Evolutionary conservation across 2,113 vertebrate genomes (phyloP), one percentile per base, ranked within the genome.

Genomic region (Oplegnathus fasciatus): DNA sequence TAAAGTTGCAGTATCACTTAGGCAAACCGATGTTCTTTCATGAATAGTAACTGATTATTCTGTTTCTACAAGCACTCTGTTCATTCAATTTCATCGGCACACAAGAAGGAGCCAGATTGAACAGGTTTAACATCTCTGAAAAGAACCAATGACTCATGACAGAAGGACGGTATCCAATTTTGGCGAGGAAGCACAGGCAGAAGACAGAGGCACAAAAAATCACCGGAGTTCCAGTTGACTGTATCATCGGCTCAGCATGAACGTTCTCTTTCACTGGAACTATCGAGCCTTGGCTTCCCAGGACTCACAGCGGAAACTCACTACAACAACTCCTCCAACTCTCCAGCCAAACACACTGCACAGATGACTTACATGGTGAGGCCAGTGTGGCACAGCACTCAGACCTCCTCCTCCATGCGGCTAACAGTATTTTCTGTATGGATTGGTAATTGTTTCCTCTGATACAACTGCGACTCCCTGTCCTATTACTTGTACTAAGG

Each of bases 81-180:
- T 89, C 78, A 70, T 86, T 91, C 73, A 86, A 74, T 86, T 88
- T 82, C 88, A 80, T 74, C 67, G 14, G 46, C 84, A 77, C 82
- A 85, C 75, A 52, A 87, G 85, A 77, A 77, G 34, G 70, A 78
- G 66, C 77, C 67, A 86, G 82, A 92, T 72, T 83, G 66, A 83
- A 83, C 79, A 55, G 82, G 83, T 89, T 90, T 86, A 69, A 85
- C 80, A 80, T 84, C 79, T 82, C 72, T 90, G 81, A 90, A 90
- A 91, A 67, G 88, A 93, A 82, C 76, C 92, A 91, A 87, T 79
- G 86, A 90, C 66, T 94, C 91, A 87, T 88, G 87, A 91, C 88
- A 85, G 87, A 66, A 75, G 91, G 88, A 89, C 76, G 58, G 76
- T 52, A 86, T 85, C 85, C 88, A 91, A 86, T 87, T 91, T 93